Percentiles rank a stretch among this genome's conserved stretches.
phyloP scores from a whole-genome alignment of 64 coral and sea anemone genomes.

The Acropora tenuis region DNA sequence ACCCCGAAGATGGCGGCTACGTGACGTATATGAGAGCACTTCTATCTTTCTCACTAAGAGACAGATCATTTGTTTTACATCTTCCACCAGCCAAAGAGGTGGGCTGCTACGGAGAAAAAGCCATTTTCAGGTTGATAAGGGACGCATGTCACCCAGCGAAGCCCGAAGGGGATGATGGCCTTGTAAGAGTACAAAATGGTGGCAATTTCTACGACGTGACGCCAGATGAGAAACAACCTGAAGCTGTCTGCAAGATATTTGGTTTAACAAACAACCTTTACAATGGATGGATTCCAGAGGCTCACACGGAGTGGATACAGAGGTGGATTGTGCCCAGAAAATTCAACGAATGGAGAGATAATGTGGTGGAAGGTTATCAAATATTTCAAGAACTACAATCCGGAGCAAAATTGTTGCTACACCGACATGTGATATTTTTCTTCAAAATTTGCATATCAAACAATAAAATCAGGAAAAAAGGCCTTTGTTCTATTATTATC shows the following conservation, averaged over 20 bases:
- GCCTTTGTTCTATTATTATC: too few species aligned
- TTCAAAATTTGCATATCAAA: too few species aligned
- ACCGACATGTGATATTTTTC: too few species aligned
- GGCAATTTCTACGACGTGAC: conserved; percentile 58
- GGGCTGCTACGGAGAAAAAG: conserved; percentile 42
- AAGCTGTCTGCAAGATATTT: conserved; percentile 33
- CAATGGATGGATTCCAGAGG: conserved; percentile 48
- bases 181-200: conserved; percentile 53
- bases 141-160: conserved; percentile 37
- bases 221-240: conserved; percentile 16
- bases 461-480: too few species aligned
- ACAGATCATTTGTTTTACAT: conserved; percentile 44
- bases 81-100: conserved; percentile 16
- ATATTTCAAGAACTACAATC: background rate
- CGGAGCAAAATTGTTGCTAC: too few species aligned
- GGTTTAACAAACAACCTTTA: conserved; percentile 69
- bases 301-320: conserved; percentile 17
- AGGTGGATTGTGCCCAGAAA: conserved; percentile 9
- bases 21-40: conserved; percentile 14
- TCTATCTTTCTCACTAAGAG: conserved; percentile 8
- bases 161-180: conserved; percentile 22
- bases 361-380: conserved; percentile 26
- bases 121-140: conserved; percentile 32
- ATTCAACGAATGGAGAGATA: conserved; percentile 31
- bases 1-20: conserved; percentile 24